Evolutionary conservation across 2,113 vertebrate species (phyloP).

Genomic region (Henicopernis longicauda): DNA sequence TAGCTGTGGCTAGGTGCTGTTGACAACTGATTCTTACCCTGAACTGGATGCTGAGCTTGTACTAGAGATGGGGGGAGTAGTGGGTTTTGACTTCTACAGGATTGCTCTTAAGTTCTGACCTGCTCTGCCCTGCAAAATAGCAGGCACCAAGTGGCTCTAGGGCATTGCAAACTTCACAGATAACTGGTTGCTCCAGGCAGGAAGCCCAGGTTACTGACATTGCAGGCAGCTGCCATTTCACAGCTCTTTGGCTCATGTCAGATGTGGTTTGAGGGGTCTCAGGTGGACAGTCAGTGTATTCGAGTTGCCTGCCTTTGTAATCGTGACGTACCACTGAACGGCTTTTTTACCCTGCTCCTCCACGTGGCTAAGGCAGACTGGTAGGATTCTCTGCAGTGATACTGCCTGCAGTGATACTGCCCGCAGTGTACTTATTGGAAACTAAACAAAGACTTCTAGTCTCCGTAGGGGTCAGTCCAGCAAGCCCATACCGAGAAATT

Average conservation of each 20-base stretch:
- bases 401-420: neutral
- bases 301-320: neutral
- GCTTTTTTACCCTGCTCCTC: neutral
- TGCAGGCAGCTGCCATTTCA: neutral
- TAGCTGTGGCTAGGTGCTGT: neutral
- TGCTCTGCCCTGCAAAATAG: neutral
- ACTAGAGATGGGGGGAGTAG: neutral
- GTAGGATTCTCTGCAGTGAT: neutral
- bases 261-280: neutral
- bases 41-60: neutral
- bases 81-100: neutral
- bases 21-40: neutral
- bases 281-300: neutral
- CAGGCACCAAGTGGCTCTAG: neutral
- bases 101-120: neutral
- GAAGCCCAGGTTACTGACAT: neutral
- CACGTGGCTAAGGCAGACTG: fast-evolving
- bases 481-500: neutral
- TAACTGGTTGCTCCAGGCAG: neutral
- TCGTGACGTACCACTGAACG: neutral
- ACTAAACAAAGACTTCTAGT: neutral
- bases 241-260: neutral
- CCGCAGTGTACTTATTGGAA: neutral
- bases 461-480: neutral
- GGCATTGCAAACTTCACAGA: neutral